A percentile compares a stretch with the other conserved stretches of the same genome.
Conservation (phyloP, 2,888 invertebrate species). For the Tetramorium bicarinatum region DNA sequence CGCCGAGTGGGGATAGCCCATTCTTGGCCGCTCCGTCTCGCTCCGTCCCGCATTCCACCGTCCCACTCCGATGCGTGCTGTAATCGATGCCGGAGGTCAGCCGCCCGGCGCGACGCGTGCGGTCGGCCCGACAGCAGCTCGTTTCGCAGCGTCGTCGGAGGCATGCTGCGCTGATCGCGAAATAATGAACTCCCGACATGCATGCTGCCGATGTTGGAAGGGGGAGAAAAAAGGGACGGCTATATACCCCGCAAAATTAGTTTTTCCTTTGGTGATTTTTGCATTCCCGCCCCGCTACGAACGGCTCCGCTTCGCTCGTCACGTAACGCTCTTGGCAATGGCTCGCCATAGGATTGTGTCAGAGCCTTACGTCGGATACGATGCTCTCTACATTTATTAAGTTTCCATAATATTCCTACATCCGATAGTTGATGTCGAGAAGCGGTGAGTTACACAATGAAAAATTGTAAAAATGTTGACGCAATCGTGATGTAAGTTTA, state of each 20-base stretch:
- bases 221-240: neutral
- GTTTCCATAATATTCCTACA: neutral
- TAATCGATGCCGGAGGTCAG: slow-evolving; percentile 72
- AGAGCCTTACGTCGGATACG: neutral
- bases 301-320: neutral
- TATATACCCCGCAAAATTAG: neutral
- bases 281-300: neutral
- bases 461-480: neutral
- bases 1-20: slow-evolving; percentile 48
- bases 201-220: neutral
- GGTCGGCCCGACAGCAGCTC: slow-evolving; percentile 49
- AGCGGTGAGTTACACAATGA: neutral
- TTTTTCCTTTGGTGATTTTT: neutral
- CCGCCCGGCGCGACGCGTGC: slow-evolving; percentile 23
- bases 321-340: neutral
- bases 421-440: neutral
- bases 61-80: slow-evolving; percentile 46
- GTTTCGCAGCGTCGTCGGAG: slow-evolving; percentile 46
- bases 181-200: slow-evolving; percentile 24
- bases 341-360: neutral
- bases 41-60: neutral
- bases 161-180: slow-evolving; percentile 4
- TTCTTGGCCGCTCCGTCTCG: slow-evolving; percentile 34
- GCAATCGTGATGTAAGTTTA: neutral
- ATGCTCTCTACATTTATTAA: neutral